Evolutionary conservation across 2,797 vertebrate species (phyloP).

Genomic region (Nothura maculosa): DNA sequence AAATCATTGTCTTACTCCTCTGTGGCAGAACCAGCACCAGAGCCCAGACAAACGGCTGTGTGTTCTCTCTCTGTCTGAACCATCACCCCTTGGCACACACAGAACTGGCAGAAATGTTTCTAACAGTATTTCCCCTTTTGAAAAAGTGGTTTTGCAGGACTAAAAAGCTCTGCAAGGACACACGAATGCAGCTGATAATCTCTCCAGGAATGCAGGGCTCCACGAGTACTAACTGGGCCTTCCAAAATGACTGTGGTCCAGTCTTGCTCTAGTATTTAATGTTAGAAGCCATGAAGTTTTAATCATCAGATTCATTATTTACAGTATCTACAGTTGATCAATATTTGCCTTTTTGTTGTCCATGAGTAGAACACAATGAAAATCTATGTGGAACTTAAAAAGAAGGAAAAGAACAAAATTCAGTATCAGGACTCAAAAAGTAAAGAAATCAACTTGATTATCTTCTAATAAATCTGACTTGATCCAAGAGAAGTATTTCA

Average conservation of each 20-base stretch:
- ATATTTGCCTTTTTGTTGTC: neutral
- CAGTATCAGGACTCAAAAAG: neutral
- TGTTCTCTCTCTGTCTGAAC: neutral
- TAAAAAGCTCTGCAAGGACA: neutral
- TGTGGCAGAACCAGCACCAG: neutral
- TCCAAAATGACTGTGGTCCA: neutral
- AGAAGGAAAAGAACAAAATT: neutral
- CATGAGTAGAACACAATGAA: neutral
- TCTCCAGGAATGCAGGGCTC: neutral
- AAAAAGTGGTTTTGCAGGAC: neutral
- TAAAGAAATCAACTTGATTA: neutral
- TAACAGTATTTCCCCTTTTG: neutral
- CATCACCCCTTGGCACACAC: neutral
- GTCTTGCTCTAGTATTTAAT: neutral
- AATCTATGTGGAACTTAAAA: neutral
- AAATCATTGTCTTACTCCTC: neutral
- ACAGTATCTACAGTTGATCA: neutral
- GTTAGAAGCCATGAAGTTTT: neutral
- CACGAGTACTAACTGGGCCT: neutral
- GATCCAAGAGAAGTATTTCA: neutral
- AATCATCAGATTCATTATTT: neutral
- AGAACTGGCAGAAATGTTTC: neutral
- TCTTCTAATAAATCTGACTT: neutral
- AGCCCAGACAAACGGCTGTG: neutral
- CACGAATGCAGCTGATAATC: neutral